These are phyloP conservation scores for Cartodere bifasciata DNA, from an alignment of 2,888 invertebrate genomes.

Conservation along the genomic window DNA sequence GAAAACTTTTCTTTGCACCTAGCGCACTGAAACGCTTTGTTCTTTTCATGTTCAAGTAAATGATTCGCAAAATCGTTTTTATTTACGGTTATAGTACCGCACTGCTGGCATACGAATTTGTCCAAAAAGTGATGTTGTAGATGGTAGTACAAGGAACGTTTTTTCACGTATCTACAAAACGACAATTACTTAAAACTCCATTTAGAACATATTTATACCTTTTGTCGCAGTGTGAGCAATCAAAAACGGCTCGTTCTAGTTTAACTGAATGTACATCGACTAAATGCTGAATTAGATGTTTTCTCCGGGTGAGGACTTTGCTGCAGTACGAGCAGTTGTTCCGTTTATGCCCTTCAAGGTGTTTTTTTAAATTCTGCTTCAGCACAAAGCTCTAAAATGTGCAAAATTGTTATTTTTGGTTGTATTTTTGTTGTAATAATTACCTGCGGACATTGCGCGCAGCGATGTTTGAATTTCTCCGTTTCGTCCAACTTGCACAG, in stretches of 20 bases:
- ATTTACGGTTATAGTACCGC: conserved; percentile 24
- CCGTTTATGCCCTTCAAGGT: conserved; percentile 28
- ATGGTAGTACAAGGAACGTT: conserved; percentile 24
- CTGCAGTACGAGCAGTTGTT: conserved; percentile 30
- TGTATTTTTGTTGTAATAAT: conserved; percentile 2
- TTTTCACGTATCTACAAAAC: conserved; percentile 18
- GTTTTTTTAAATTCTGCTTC: conserved; percentile 27
- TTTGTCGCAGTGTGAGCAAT: conserved; percentile 20
- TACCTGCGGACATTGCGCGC: conserved; percentile 17
- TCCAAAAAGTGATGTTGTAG: conserved; percentile 25
- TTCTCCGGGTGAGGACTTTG: conserved; percentile 26
- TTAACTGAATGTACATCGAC: conserved; percentile 23
- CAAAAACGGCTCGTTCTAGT: conserved; percentile 16
- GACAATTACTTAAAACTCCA: neutral
- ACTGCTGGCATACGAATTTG: conserved; percentile 27
- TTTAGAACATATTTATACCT: conserved; percentile 9
- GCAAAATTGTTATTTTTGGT: conserved; percentile 1
- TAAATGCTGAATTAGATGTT: conserved; percentile 27
- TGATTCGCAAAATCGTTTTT: conserved; percentile 23
- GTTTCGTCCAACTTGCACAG: conserved; percentile 11
- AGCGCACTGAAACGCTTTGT: conserved; percentile 25
- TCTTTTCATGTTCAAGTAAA: conserved; percentile 22
- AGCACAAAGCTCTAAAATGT: conserved; percentile 24
- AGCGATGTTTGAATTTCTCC: conserved; percentile 12
- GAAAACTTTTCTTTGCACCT: conserved; percentile 28